Evolutionary conservation across 2,113 vertebrate genomes (phyloP), one percentile per base, ranked within the genome.

Genomic region (Stictonetta naevosa): DNA sequence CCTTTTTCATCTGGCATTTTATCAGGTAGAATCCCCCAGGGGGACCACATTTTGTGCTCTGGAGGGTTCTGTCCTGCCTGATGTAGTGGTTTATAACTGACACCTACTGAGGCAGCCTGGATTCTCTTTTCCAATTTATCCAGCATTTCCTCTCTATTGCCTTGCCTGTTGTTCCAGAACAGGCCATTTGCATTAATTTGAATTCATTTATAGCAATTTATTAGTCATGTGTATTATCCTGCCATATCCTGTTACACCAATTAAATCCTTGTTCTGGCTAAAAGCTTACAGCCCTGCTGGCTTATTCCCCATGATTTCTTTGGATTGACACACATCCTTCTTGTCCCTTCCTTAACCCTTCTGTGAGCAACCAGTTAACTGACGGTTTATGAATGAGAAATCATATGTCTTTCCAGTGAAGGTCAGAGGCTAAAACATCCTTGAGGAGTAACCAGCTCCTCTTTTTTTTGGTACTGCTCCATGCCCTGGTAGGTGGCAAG

Each of bases 101-200:
- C 89, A 93, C 91, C 93, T 92, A 67, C 66, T 2, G 5, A 91
- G 53, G 22, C 58, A 91, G 80, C 38, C 23, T 75, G 73, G 22
- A 28, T 52, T 13, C 3, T 69, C 34, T 88, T 55, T 42, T 69
- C 13, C 28, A 91, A 93, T 95, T 93, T 92, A 64, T 68, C 22
- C 18, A 84, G 12, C 77, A 89, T 96, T 97, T 97, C 95, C 94
- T 91, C 74, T 86, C 74, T 40, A n/a, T 79, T 95, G 29, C 58
- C 42, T 76, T 72, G 77, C 48, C 80, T 95, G 81, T 72, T 92
- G 28, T 93, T 84, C 56, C 91, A 91, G 92, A 92, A 82, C 56
- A 60, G 44, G 33, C 23, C 18, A 48, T 91, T 93, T 87, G 14
- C 44, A 60, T 81, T 84, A 78, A 92, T 95, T 91, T 93, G 3